Evolutionary conservation across 2,888 invertebrate species (phyloP), one percentile per base, ranked within the genome.

Genomic region (Mactromeris polynyma): DNA sequence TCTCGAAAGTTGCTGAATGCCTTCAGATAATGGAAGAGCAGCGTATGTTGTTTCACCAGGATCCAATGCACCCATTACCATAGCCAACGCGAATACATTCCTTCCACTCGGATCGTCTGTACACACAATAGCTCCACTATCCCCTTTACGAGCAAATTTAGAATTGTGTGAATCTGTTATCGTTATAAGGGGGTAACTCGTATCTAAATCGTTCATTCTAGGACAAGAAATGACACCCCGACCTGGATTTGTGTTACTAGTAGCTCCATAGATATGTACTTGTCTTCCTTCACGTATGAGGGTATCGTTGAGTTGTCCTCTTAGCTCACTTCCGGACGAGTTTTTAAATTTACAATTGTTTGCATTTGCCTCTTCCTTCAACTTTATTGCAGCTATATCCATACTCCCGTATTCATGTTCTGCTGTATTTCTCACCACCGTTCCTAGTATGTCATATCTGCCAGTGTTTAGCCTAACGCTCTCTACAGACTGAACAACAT

Each of bases 111-210:
- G 73, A 31, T 73, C 73, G 17, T 73, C 73, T 26, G 73, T 31
- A 31, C 73, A 73, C 14, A 73, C 73, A 3, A 73, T 31, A 26
- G 73, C 73, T n/a, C 73, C 73, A 73, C 73, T n/a, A 33, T 73
- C 73, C 2, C 73, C 73, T 31, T 31, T 31, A 3, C 17, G 3
- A 31, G 73, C 73, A 31, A 73, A 73, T 31, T 31, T 73, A 73
- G 33, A 11, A 73, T 73, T 31, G 64, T 64, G 38, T 38, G 7
- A 36, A 78, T 38, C 21, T 78, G 33, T 11, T 21, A 78, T 78
- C 38, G 33, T 36, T 2, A 78, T 38, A 1, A 78, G 42, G 42
- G 14, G 14, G 36, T 78, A 11, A 7, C 38, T 36, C 33, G 19
- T 17, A 17, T 31, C 33, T 31, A 4, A 6, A 17, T 6, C 4